Evolutionary conservation across 2,797 vertebrate species (phyloP), one percentile per base, ranked within the genome.

Genomic region (Myotis findleyi): DNA sequence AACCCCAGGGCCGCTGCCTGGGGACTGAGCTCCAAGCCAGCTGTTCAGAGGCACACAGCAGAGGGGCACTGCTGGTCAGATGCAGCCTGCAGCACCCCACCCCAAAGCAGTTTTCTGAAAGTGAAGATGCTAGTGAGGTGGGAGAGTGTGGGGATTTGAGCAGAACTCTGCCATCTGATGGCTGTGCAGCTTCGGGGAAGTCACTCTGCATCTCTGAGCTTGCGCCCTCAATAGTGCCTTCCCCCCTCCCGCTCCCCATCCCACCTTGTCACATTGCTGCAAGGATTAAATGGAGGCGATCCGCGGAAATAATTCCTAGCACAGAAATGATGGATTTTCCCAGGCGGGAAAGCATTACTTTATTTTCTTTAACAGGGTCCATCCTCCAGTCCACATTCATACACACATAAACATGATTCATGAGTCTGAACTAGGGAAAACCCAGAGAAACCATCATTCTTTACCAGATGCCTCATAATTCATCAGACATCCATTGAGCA

Each of bases 31-130:
- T n/a, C 36, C 21, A 3, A 4, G 33, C 33, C 79, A 27, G 27
- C 57, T 72, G 66, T 57, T 87, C 8, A 21, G 57, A 49, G 25
- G 77, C 59, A 36, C 12, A 62, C 18, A 38, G 33, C 23, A 7
- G 17, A 13, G 5, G n/a, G 20, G 55, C 18, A 8, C 7, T 1
- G 0, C 69, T 4, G 1, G 27, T 25, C 2, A 1, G 17, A 69
- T 10, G 30, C 20, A 27, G 7, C 16, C 53, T 57, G 7, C 8
- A 4, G 30, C 44, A 36, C 10, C 10, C 23, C 3, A 2, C n/a
- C 62, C 66, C 33, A 14, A 17, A 71, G 86, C 82, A 36, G 51
- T 18, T 66, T 87, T 36, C 47, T 1, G 1, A 41, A 84, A 64
- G 53, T 14, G 12, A n/a, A 91, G 38, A 23, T 41, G 30, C 7